These are phyloP conservation scores for Peromyscus attwateri DNA, from an alignment of 2,797 vertebrate species.

Conservation along the genomic window DNA sequence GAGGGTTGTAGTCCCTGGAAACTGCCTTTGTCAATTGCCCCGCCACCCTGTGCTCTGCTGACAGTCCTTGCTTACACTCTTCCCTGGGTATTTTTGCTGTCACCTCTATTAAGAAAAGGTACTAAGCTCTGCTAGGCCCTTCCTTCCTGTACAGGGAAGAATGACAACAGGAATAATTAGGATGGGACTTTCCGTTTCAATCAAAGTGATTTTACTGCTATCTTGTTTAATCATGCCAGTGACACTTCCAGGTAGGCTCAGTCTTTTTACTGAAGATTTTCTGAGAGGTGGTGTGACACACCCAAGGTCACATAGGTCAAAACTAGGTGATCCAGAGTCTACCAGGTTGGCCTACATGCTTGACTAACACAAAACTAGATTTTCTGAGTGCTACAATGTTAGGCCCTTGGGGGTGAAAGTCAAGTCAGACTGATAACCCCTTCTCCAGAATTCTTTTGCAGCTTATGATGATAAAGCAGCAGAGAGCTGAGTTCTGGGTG, in stretches of 20 bases:
- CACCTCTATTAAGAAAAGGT: neutral
- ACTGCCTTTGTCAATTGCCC: neutral
- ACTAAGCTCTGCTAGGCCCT: neutral
- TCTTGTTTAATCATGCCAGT: neutral
- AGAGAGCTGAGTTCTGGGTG: neutral
- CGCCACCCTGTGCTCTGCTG: neutral
- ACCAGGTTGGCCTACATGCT: neutral
- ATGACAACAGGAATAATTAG: constrained; percentile 12
- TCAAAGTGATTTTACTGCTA: constrained; percentile 13
- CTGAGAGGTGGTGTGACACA: neutral
- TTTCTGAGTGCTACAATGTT: neutral
- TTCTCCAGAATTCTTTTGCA: neutral
- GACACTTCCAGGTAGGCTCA: neutral
- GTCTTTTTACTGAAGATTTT: neutral
- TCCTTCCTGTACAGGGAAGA: neutral
- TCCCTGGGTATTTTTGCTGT: neutral
- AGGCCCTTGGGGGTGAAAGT: neutral
- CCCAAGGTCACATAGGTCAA: neutral
- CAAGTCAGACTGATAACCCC: neutral
- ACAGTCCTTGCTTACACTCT: neutral
- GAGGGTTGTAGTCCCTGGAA: neutral
- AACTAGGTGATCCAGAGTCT: neutral
- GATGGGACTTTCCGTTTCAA: neutral
- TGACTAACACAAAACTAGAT: neutral
- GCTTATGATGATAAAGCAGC: neutral